Conservation (phyloP, 2,113 vertebrate species). For the Nesoenas mayeri region DNA sequence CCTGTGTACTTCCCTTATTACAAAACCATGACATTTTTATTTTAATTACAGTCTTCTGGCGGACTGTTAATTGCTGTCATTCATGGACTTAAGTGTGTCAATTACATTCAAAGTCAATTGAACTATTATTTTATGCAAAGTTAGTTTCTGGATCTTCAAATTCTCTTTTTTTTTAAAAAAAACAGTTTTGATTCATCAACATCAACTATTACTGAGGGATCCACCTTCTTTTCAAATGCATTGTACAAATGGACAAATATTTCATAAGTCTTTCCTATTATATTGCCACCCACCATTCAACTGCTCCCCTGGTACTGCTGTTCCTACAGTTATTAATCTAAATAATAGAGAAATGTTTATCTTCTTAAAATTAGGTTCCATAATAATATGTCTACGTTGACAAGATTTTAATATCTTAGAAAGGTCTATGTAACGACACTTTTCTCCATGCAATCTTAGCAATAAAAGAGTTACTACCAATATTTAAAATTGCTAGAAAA, state of each 20-base stretch:
- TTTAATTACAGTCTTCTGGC: not conserved
- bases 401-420: not conserved
- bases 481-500: not conserved
- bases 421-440: not conserved
- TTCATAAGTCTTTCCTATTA: not conserved
- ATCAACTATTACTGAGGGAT: not conserved
- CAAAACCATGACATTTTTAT: not conserved
- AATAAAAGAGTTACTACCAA: not conserved
- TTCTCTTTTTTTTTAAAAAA: not conserved
- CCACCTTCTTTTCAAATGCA: not conserved
- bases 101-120: not conserved
- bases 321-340: not conserved
- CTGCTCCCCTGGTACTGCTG: not conserved
- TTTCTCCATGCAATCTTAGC: not conserved
- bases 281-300: not conserved
- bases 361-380: not conserved
- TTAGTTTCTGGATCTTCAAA: not conserved
- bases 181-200: not conserved
- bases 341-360: not conserved
- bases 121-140: not conserved
- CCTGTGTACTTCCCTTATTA: not conserved
- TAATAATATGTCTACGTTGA: not conserved
- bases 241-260: not conserved
- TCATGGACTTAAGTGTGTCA: not conserved
- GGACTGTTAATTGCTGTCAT: not conserved